Evolutionary conservation across 1,140 invertebrate genomes (phyloP), one percentile per base, ranked within the genome.

Genomic region (Cotesia chilonis): DNA sequence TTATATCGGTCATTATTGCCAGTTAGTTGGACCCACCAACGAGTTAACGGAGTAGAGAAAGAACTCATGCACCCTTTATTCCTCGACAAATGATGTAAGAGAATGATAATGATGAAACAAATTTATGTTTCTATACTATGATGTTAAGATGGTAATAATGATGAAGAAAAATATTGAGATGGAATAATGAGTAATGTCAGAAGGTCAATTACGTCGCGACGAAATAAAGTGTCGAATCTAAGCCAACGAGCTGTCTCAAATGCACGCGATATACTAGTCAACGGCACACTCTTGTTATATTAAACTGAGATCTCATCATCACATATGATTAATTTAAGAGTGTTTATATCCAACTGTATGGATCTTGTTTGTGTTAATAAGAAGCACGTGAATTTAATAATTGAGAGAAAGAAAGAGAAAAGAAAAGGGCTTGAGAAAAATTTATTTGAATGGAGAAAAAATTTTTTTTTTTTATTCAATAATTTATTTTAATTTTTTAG

Each of bases 381-480:
- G 71, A 69, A 72, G 64, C 74, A 76, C 69, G 73, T 71, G 75
- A 76, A 47, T 59, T 37, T 68, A 65, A 47, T 17, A 63, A 64
- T 41, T 60, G 66, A 66, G 37, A 61, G 9, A 28, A 47, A 68
- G 60, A 55, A n/a, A 12, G 2, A 3, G 4, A 7, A 2, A 55
- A 20, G n/a, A n/a, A 10, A 55, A 55, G 6, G 4, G 4, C 4
- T 14, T n/a, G n/a, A 55, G 1, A 28, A 28, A 28, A 28, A 2
- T 28, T 28, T 2, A 28, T 1, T 28, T 28, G 1, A 28, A 28
- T 28, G 28, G 28, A 28, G 2, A 28, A 28, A 28, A 28, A 28
- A 28, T 2, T 2, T 28, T 28, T 28, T 28, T 28, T 28, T 28
- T 28, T 1, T 28, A 28, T 28, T 28, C 1, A 28, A 28, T 28